Evolutionary conservation across 2,888 invertebrate species (phyloP).

Genomic region (Villa cingulata): DNA sequence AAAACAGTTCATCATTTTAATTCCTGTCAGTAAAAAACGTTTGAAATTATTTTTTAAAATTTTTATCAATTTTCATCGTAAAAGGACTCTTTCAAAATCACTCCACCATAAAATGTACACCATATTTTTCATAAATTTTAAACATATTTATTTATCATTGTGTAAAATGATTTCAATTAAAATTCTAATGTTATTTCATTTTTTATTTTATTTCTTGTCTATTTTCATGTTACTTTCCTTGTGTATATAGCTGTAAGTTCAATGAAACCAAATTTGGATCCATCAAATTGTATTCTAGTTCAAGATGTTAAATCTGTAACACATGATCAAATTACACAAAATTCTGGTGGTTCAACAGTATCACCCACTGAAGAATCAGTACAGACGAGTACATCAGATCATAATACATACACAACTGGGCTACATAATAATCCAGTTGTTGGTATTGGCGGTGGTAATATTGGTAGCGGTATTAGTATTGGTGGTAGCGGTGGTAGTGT

Average conservation of each 20-base stretch:
- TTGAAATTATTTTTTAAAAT: too few species aligned
- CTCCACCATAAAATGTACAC: too few species aligned
- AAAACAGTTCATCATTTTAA: too few species aligned
- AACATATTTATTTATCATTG: too few species aligned
- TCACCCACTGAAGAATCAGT: constrained; percentile 65
- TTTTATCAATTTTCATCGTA: too few species aligned
- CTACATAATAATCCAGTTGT: constrained; percentile 6
- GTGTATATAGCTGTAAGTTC: constrained; percentile 78
- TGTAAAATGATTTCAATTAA: too few species aligned
- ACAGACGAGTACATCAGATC: constrained; percentile 55
- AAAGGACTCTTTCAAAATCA: too few species aligned
- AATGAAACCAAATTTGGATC: constrained; percentile 78
- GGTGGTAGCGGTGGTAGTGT: constrained; percentile 6
- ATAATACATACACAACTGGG: constrained; percentile 42
- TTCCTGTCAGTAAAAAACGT: too few species aligned
- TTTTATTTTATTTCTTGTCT: too few species aligned
- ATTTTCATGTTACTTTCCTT: constrained; percentile 23
- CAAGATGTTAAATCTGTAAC: constrained; percentile 65
- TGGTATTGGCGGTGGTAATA: constrained; percentile 2
- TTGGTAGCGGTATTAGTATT: too few species aligned
- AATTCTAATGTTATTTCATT: too few species aligned
- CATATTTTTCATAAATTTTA: too few species aligned
- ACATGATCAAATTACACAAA: constrained; percentile 71
- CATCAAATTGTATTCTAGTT: constrained; percentile 77
- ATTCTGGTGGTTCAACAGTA: constrained; percentile 49